phyloP scores from a whole-genome alignment of 64 coral and sea anemone species.

The Montipora sp. region DNA sequence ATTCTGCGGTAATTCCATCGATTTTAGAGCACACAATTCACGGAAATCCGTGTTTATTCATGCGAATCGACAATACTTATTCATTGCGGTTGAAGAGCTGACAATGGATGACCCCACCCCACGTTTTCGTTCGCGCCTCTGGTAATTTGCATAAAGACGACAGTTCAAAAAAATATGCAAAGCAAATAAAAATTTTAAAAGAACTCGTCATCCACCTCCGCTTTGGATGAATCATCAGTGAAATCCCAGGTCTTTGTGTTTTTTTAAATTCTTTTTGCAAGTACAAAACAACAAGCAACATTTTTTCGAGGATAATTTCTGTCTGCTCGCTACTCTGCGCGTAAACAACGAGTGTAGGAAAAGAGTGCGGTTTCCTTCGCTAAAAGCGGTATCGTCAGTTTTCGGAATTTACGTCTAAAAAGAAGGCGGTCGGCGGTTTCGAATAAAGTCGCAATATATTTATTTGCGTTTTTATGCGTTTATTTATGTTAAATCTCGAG shows the following conservation, averaged over 20 bases:
- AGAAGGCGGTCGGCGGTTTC: neutral
- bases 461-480: neutral
- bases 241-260: neutral
- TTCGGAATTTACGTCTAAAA: neutral
- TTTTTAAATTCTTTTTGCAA: neutral
- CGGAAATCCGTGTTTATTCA: constrained; percentile 43
- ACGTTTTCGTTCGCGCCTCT: constrained; percentile 23
- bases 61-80: constrained; percentile 18
- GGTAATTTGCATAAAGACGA: constrained; percentile 49
- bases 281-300: neutral
- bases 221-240: constrained; percentile 25
- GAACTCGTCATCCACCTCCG: constrained; percentile 46
- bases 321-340: neutral
- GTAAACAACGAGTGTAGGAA: neutral
- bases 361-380: neutral
- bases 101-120: constrained; percentile 44
- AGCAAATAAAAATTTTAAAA: constrained; percentile 9
- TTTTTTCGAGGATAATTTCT: constrained; percentile 21
- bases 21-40: neutral
- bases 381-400: neutral
- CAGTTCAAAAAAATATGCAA: constrained; percentile 25
- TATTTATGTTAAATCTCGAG: no score
- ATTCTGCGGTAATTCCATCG: neutral
- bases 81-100: constrained; percentile 28
- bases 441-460: neutral